phyloP scores from a whole-genome alignment of 2,888 invertebrate species.

The Coelinius sp. region DNA sequence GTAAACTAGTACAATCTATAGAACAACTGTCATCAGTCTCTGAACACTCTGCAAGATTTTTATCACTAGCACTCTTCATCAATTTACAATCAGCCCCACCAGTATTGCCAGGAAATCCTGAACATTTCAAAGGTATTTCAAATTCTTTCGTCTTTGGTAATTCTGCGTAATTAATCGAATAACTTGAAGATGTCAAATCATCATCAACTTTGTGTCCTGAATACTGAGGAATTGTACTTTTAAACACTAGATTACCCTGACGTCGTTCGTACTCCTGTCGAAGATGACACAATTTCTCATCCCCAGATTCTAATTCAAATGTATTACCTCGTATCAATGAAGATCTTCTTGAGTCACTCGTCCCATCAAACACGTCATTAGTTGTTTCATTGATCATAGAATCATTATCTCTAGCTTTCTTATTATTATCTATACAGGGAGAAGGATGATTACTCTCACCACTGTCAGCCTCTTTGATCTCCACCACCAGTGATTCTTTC shows the following conservation, averaged over 20 bases:
- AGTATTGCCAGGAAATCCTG: background rate
- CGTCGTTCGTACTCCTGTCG: conserved; percentile 75
- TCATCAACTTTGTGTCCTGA: conserved; percentile 73
- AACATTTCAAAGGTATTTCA: no score
- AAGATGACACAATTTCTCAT: conserved; percentile 67
- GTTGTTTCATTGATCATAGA: conserved; percentile 24
- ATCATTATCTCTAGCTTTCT: conserved; percentile 47
- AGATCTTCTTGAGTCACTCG: conserved; percentile 52
- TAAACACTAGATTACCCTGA: conserved; percentile 75
- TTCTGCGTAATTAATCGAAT: conserved; percentile 32
- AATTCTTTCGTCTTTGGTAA: conserved; percentile 11
- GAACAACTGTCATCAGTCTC: conserved; percentile 53
- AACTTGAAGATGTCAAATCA: conserved; percentile 51
- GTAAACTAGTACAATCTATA: conserved; percentile 62
- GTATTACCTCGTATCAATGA: conserved; percentile 70
- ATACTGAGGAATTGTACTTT: conserved; percentile 76
- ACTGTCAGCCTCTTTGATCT: conserved; percentile 68
- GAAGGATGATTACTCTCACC: conserved; percentile 68
- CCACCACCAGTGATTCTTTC: conserved; percentile 66
- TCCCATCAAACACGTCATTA: conserved; percentile 26
- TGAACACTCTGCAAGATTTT: conserved; percentile 51
- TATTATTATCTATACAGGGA: conserved; percentile 65
- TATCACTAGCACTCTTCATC: conserved; percentile 59
- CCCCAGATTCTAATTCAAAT: conserved; percentile 71
- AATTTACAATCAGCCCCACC: background rate